Conservation (phyloP, 2,797 vertebrate species). For the Parotocinclus haroldoi region DNA sequence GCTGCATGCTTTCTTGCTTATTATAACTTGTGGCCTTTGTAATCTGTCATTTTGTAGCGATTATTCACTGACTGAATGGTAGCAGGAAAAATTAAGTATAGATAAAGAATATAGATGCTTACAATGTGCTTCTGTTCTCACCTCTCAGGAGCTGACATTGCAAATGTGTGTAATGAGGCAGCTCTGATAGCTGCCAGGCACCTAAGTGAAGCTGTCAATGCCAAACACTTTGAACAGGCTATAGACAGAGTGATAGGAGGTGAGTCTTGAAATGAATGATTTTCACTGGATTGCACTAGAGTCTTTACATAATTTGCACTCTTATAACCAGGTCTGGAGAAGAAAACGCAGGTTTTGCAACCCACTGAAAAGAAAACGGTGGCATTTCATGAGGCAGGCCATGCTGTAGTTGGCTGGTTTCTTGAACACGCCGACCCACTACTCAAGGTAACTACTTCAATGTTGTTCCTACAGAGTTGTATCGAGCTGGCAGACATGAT, state of each 20-base stretch:
- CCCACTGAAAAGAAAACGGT: slow-evolving; percentile 72
- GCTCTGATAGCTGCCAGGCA: slow-evolving; percentile 73
- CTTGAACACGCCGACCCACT: slow-evolving; percentile 73
- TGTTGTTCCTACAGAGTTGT: no score
- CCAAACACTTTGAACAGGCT: slow-evolving; percentile 76
- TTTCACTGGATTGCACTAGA: no score
- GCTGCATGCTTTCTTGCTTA: no score
- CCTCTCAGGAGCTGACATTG: slow-evolving; percentile 64
- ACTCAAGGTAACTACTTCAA: slow-evolving; percentile 64
- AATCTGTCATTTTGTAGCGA: no score
- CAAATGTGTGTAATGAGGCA: slow-evolving; percentile 76
- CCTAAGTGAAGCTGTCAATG: slow-evolving; percentile 55
- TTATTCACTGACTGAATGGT: no score
- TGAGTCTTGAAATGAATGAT: slow-evolving; percentile 25
- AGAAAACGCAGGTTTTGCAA: slow-evolving; percentile 78
- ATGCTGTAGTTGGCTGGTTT: slow-evolving; percentile 76
- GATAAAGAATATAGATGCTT: no score
- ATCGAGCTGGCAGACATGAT: no score
- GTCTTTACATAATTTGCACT: not conserved
- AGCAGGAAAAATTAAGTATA: no score
- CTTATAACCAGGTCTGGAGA: slow-evolving; percentile 71
- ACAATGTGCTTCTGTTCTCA: slow-evolving; percentile 5
- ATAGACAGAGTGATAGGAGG: slow-evolving; percentile 78
- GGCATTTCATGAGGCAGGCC: slow-evolving; percentile 75
- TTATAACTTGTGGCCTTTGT: no score